Percentiles rank a stretch among this genome's conserved stretches.
phyloP scores from a whole-genome alignment of 2,888 invertebrate species.

The Metacarcinus magister region DNA sequence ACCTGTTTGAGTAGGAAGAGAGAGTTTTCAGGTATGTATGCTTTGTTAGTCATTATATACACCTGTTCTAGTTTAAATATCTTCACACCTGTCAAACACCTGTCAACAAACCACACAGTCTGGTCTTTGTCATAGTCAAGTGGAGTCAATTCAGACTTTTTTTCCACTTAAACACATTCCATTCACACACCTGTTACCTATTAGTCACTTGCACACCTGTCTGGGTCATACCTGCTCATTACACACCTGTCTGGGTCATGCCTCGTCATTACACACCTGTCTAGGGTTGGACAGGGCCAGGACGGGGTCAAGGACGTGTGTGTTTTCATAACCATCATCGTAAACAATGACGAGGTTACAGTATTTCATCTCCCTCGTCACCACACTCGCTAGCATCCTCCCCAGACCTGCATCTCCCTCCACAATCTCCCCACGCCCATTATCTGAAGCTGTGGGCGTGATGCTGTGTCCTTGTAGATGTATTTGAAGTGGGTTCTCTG shows the following conservation, averaged over 20 bases:
- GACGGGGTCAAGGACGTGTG: background rate
- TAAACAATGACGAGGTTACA: slow-evolving; percentile 28
- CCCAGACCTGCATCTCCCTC: background rate
- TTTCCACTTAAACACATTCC: too few species aligned
- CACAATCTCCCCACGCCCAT: background rate
- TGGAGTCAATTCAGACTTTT: background rate
- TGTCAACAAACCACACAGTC: too few species aligned
- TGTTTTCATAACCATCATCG: background rate
- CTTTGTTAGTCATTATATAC: background rate
- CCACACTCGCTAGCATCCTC: slow-evolving; percentile 16
- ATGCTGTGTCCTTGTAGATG: too few species aligned
- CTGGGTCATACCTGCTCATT: background rate
- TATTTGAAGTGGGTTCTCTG: too few species aligned
- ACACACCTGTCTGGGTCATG: background rate
- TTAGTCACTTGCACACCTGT: too few species aligned
- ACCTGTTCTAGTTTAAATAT: background rate
- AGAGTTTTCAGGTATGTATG: too few species aligned
- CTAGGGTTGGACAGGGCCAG: background rate
- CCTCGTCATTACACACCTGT: background rate
- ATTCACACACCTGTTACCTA: background rate
- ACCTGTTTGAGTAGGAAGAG: background rate
- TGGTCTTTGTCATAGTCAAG: too few species aligned
- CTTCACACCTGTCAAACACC: background rate
- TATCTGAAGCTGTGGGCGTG: background rate
- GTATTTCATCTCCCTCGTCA: slow-evolving; percentile 29